A percentile compares a stretch with the other conserved stretches of the same genome.
Conservation (phyloP, 2,113 vertebrate genomes). For the Fregetta grallaria region DNA sequence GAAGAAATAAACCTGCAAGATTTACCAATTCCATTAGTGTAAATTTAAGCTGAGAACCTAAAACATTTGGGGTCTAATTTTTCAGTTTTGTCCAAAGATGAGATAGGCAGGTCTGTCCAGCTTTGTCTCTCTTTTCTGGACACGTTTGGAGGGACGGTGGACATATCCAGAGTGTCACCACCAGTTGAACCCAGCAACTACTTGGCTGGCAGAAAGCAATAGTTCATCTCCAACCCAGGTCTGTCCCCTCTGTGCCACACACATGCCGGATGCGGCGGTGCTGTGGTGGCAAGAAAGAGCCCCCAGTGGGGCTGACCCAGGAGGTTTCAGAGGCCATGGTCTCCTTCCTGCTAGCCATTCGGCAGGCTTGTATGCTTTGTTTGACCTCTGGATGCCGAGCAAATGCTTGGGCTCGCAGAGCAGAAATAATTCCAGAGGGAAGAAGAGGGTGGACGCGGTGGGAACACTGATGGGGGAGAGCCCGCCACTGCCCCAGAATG, state of each 20-base stretch:
- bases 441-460: background rate
- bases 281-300: background rate
- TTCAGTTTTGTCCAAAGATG: background rate
- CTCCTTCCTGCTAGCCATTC: background rate
- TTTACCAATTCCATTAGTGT: background rate
- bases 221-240: background rate
- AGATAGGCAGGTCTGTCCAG: background rate
- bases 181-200: background rate
- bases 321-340: constrained; percentile 5
- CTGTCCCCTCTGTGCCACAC: background rate
- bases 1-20: background rate
- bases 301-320: background rate
- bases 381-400: constrained; percentile 52
- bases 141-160: background rate
- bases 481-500: background rate
- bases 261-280: background rate
- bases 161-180: background rate
- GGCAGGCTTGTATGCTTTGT: background rate
- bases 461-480: background rate
- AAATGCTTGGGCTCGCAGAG: constrained; percentile 34
- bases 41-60: background rate
- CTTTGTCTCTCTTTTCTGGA: background rate
- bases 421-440: constrained; percentile 42
- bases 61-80: background rate
- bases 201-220: background rate